These are phyloP conservation scores for Arctia plantaginis DNA, from an alignment of 2,888 invertebrate species.

Conservation along the genomic window DNA sequence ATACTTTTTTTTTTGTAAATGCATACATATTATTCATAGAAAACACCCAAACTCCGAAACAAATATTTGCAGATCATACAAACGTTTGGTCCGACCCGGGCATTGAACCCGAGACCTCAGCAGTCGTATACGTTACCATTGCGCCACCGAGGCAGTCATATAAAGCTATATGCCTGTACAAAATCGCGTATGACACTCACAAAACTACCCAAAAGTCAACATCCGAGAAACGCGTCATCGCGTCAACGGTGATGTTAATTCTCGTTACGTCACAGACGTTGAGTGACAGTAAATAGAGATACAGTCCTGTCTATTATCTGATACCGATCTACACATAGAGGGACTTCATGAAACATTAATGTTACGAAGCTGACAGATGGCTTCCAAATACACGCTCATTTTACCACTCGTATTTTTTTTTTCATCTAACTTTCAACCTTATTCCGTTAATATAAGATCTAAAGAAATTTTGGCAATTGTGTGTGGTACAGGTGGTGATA, in stretches of 20 bases:
- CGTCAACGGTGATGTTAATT: conserved; percentile 43
- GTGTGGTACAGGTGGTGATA: conserved; percentile 17
- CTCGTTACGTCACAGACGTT: conserved; percentile 61
- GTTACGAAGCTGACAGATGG: conserved; percentile 77
- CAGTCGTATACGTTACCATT: too few species aligned
- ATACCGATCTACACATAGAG: conserved; percentile 76
- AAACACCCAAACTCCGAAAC: too few species aligned
- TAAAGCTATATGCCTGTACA: not conserved
- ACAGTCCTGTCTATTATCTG: conserved; percentile 82
- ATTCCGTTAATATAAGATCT: not conserved
- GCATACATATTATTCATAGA: too few species aligned
- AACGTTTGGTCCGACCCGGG: too few species aligned
- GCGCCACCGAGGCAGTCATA: too few species aligned
- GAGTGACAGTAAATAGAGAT: conserved; percentile 73
- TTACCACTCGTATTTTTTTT: conserved; percentile 40
- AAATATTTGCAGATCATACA: too few species aligned
- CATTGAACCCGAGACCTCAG: too few species aligned
- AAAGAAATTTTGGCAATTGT: conserved; percentile 11
- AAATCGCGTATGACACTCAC: not conserved
- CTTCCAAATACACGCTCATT: conserved; percentile 70
- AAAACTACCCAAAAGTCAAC: conserved; percentile 14
- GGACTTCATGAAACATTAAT: conserved; percentile 82
- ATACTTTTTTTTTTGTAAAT: too few species aligned
- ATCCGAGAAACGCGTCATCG: conserved; percentile 43
- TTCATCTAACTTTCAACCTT: conserved; percentile 49